phyloP scores from a whole-genome alignment of 1,140 invertebrate species.

The Sminthurides bifidus region DNA sequence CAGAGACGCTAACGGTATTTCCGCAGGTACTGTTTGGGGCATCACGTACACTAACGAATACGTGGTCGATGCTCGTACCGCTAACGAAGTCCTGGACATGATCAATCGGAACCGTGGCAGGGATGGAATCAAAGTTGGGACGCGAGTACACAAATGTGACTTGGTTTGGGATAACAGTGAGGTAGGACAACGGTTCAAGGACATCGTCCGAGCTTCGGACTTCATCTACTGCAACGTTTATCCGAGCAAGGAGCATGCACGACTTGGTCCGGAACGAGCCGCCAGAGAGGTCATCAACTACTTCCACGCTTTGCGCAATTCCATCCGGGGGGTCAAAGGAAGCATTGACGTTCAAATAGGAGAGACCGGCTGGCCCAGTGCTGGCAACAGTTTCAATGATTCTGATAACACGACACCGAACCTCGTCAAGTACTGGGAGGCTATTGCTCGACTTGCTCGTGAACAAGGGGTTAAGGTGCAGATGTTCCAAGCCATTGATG shows the following conservation, averaged over 20 bases:
- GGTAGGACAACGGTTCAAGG: constrained; percentile 7
- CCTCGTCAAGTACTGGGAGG: constrained; percentile 15
- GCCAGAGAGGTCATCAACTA: constrained; percentile 17
- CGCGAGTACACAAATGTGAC: constrained; percentile 24
- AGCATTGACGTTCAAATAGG: constrained; percentile 27
- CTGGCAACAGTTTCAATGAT: constrained; percentile 21
- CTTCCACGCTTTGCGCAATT: constrained; percentile 16
- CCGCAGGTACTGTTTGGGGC: constrained; percentile 23
- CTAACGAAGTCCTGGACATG: not conserved
- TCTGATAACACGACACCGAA: constrained; percentile 10
- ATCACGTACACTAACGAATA: constrained; percentile 26
- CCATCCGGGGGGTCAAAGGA: constrained; percentile 16
- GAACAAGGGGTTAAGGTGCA: constrained; percentile 10
- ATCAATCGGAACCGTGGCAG: constrained; percentile 6
- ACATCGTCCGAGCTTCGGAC: constrained; percentile 22
- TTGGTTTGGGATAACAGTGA: constrained; percentile 10
- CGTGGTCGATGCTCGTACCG: constrained; percentile 6
- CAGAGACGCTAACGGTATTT: constrained; percentile 19
- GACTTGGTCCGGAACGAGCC: constrained; percentile 8
- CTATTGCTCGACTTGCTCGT: constrained; percentile 1
- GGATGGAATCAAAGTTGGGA: constrained; percentile 13
- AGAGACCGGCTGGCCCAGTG: constrained; percentile 29
- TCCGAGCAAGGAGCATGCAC: not conserved
- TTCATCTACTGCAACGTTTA: constrained; percentile 31
- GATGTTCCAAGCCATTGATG: constrained; percentile 26